A percentile compares a stretch with the other conserved stretches of the same genome.
Conservation (phyloP, 2,888 invertebrate species). For the Atethmia centrago region DNA sequence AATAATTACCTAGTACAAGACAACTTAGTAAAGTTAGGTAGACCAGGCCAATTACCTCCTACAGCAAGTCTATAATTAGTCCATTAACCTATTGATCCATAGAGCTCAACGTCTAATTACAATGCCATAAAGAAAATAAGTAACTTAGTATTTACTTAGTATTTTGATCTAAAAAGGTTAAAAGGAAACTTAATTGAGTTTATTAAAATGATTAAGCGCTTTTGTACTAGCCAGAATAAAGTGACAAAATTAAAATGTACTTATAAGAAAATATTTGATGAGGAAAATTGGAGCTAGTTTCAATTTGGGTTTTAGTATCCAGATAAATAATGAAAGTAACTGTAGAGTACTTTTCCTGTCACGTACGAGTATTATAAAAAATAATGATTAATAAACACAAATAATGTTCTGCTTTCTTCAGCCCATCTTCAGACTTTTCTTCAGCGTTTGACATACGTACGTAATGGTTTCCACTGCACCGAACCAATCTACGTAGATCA, state of each 20-base stretch:
- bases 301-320: background rate
- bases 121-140: slow-evolving; percentile 25
- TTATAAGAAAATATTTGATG: background rate
- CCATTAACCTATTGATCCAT: slow-evolving; percentile 30
- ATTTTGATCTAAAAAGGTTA: slow-evolving; percentile 30
- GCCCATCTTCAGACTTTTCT: background rate
- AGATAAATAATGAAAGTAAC: background rate
- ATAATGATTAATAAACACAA: background rate
- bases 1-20: slow-evolving; percentile 28
- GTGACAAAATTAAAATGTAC: background rate
- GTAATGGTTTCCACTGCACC: background rate
- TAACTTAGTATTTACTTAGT: slow-evolving; percentile 16
- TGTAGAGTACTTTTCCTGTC: background rate
- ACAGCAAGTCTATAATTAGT: slow-evolving; percentile 17
- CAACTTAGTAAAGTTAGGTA: slow-evolving; percentile 28
- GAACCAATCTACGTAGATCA: background rate
- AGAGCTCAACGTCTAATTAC: slow-evolving; percentile 21
- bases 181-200: slow-evolving; percentile 23
- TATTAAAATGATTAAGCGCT: slow-evolving; percentile 13
- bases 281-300: background rate
- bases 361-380: background rate
- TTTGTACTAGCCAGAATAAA: background rate
- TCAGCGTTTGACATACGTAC: background rate
- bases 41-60: slow-evolving; percentile 25
- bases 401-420: background rate